Base-by-base conservation (phyloP, 2,113 vertebrate genomes). In the Leptodactylus fuscus region DNA sequence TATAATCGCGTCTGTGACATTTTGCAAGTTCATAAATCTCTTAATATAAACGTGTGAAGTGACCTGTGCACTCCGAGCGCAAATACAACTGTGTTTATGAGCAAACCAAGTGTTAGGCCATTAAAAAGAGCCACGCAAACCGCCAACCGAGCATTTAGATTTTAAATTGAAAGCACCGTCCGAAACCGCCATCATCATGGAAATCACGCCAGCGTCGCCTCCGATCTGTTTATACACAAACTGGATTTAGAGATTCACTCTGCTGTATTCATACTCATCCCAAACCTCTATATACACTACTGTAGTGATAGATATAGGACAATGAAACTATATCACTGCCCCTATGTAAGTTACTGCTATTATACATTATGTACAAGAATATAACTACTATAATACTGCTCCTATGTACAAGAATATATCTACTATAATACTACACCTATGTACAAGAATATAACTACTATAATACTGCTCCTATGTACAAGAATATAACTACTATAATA, bases 101-200 rank as follows among this genome's bases (percentile, higher is more conserved):
- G 53, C n/a, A 75, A 55, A 38, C 48, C 29, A 29, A 34, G 34
- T 75, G 81, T 62, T n/a, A 1, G 29, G 49, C 70, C 70, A 60
- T 75, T 83, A 83, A 83, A 76, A 44, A 44, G 36, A 44, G 51
- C 36, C 0, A 9, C 10, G 62, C 13, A 67, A 58, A 75, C 38
- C 24, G 16, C n/a, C 70, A 46, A 34, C 18, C 15, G 32, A 44
- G 70, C 70, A 75, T 83, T 62, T 32, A 29, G 36, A 60, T 75
- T 75, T 62, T 46, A 83, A 62, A 83, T 83, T 60, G 18, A 55
- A 73, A 58, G 65, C 81, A 73, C 12, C 4, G 22, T 9, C 67
- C n/a, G 34, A 83, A 62, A 75, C 82, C 49, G 11, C 81, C 27
- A 12, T 75, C n/a, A 71, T 41, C 81, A 60, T 32, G 81, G 70